Evolutionary conservation across 2,797 vertebrate species (phyloP).

Genomic region (Hydrocynus forskahlii): DNA sequence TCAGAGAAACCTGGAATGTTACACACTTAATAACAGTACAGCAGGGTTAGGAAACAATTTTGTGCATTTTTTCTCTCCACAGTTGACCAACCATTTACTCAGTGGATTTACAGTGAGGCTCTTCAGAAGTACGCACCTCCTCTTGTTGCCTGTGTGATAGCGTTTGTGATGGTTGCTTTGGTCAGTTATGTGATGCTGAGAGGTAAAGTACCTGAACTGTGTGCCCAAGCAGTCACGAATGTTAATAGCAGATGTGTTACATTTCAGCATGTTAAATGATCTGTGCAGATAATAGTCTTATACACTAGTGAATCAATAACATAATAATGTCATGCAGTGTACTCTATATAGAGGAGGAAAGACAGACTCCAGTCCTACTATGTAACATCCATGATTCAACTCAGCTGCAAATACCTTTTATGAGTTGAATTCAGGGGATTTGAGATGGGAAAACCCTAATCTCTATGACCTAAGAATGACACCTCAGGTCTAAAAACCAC

Average conservation of each 20-base stretch:
- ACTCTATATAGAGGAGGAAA: neutral
- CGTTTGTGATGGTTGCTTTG: constrained; percentile 24
- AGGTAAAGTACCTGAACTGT: constrained; percentile 31
- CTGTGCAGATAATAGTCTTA: neutral
- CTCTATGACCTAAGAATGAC: neutral
- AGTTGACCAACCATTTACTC: neutral
- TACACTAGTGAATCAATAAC: neutral
- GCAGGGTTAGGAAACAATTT: neutral
- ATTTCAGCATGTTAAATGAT: neutral
- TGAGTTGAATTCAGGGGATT: neutral
- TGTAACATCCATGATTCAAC: neutral
- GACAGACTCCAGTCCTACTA: neutral
- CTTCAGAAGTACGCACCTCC: constrained; percentile 24
- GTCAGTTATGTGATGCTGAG: constrained; percentile 20
- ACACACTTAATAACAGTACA: neutral
- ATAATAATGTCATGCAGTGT: neutral
- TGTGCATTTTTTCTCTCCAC: neutral
- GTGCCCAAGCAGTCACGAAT: neutral
- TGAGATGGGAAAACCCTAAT: neutral
- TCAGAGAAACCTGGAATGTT: neutral
- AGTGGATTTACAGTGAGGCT: neutral
- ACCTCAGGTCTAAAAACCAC: neutral
- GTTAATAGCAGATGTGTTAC: neutral
- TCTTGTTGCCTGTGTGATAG: constrained; percentile 17
- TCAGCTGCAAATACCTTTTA: neutral